Conservation (phyloP, 2,797 vertebrate species). For the Iguana delicatissima region DNA sequence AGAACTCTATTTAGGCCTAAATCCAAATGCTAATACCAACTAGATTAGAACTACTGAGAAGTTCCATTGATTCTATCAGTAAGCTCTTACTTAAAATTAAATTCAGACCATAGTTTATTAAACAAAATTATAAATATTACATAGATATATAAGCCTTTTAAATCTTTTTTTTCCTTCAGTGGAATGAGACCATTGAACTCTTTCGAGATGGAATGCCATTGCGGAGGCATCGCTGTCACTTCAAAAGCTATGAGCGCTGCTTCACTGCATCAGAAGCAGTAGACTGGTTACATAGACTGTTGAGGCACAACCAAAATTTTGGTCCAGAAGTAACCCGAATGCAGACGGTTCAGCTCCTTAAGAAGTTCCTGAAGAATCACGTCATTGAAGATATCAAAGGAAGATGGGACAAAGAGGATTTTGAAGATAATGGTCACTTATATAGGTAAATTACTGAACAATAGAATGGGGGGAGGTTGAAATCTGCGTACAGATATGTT, state of each 20-base stretch:
- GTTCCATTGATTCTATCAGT: not conserved
- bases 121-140: no score
- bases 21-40: no score
- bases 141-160: no score
- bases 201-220: conserved; percentile 92
- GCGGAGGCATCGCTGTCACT: conserved; percentile 89
- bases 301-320: conserved; percentile 91
- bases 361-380: conserved; percentile 95
- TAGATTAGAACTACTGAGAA: no score
- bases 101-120: no score
- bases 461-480: accelerated
- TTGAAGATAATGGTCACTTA: conserved; percentile 89
- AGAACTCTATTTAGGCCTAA: no score
- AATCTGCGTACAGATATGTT: accelerated
- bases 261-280: conserved; percentile 91
- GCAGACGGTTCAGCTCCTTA: conserved; percentile 93
- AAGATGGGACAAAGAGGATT: conserved; percentile 92
- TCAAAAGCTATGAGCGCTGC: conserved; percentile 90
- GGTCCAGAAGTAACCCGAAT: conserved; percentile 93
- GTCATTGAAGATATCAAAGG: conserved; percentile 96
- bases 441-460: conserved; percentile 84
- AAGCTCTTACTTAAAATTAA: not conserved
- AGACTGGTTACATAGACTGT: conserved; percentile 89
- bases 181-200: conserved; percentile 96
- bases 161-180: conserved; percentile 78